Base-by-base conservation (phyloP, 1,140 invertebrate genomes). In the Saccostrea glomerata region DNA sequence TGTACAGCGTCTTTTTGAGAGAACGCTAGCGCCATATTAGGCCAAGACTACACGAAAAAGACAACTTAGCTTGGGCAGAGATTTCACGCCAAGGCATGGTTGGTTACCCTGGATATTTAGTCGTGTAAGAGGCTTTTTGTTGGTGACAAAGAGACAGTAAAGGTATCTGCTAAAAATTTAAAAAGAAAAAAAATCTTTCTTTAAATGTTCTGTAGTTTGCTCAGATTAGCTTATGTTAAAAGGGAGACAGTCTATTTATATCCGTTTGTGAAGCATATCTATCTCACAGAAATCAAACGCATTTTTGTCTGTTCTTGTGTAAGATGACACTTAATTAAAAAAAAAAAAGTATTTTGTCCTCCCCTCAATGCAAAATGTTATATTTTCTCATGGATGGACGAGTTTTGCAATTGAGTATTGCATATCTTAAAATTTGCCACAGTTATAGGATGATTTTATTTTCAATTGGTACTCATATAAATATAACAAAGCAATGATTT, bases 11-110 rank as follows among this genome's bases (percentile, higher is more conserved):
- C 70, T 25, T 63, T 63, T 63, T 47, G 13, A 63, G 20, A 63
- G 30, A 77, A 25, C 70, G 70, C 70, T 25, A 77, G 70, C 70
- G 70, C 70, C 70, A 77, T 77, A 77, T 77, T 77, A 36, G 25
- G 30, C 25, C 25, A 13, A 77, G 25, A 13, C 25, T 40, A 25
- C 23, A 77, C 13, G 47, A 77, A 25, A n/a, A 25, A 36, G 25
- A 77, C 70, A 77, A 30, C 36, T 77, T 77, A 77, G 30, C 70
- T 77, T 23, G 30, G 30, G 70, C 7, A 63, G 70, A 77, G 70
- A 77, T 77, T 77, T 77, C 70, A 77, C 70, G 70, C 70, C 30
- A 36, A 77, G 30, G 23, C 70, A 77, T 25, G 70, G 23, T 77
- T 36, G 70, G 70, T 30, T 36, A 25, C 70, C 25, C 25, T 12